Percentiles rank a stretch among this genome's conserved stretches.
phyloP scores from a whole-genome alignment of 30 jellyfish, hydroid and myxozoan genomes.

The Mastigias papua region DNA sequence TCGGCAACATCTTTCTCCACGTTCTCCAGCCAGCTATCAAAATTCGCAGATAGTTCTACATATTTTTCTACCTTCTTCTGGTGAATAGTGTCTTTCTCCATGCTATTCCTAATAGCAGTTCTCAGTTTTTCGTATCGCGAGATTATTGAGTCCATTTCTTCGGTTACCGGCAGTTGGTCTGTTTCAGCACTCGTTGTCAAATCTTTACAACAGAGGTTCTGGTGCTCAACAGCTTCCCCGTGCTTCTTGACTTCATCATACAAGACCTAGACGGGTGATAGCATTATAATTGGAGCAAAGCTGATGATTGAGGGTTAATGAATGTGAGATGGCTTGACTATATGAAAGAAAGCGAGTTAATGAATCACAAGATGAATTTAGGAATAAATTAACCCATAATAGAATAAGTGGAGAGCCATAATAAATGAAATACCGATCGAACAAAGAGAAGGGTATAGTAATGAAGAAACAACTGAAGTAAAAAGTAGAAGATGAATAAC shows the following conservation, averaged over 20 bases:
- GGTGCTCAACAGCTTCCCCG: conserved; percentile 30
- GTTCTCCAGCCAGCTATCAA: not conserved
- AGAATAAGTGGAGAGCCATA: too few relatives aligned
- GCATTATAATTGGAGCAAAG: not conserved
- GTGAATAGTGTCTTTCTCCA: not conserved
- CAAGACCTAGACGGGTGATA: conserved; percentile 7
- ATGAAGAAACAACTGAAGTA: too few relatives aligned
- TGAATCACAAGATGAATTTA: too few relatives aligned
- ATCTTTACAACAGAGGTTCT: conserved; percentile 23
- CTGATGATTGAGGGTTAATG: not conserved
- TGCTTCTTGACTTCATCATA: conserved; percentile 47
- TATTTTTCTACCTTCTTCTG: not conserved
- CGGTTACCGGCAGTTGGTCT: not conserved
- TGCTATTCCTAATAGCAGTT: not conserved
- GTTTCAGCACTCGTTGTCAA: conserved; percentile 2
- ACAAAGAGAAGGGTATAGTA: too few relatives aligned
- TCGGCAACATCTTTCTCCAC: not conserved
- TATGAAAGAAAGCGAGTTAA: too few relatives aligned
- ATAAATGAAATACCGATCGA: too few relatives aligned
- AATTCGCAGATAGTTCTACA: not conserved
- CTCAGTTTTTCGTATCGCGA: not conserved
- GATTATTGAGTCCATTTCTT: not conserved
- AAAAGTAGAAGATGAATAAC: too few relatives aligned
- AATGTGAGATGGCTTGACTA: too few relatives aligned
- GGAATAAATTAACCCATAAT: too few relatives aligned